Percentiles rank a stretch among this genome's conserved stretches.
Conservation (phyloP, 92 coral and sea anemone species). For the Phenganax marumi region DNA sequence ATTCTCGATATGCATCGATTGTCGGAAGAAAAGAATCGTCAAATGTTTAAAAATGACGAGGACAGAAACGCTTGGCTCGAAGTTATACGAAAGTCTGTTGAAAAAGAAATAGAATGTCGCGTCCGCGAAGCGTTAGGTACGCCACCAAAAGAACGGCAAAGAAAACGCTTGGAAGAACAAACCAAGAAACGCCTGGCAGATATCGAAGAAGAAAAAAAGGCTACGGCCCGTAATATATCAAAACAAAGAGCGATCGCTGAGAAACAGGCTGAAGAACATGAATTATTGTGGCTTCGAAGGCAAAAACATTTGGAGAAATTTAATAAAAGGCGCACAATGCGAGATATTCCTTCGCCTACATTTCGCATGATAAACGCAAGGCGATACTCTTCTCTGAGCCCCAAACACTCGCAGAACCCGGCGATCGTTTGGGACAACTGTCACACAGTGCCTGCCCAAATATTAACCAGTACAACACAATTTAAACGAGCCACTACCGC, state of each 20-base stretch:
- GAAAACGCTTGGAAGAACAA: conserved; percentile 54
- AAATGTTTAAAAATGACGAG: conserved; percentile 70
- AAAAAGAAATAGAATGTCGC: conserved; percentile 74
- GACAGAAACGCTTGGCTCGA: conserved; percentile 74
- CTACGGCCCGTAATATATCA: conserved; percentile 38
- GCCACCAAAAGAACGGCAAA: conserved; percentile 74
- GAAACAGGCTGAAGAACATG: conserved; percentile 57
- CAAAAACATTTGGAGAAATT: conserved; percentile 65
- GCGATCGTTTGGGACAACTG: conserved; percentile 34
- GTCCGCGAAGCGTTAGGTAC: conserved; percentile 85
- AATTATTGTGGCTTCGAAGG: conserved; percentile 55
- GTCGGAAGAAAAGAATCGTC: conserved; percentile 81
- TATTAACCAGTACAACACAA: conserved; percentile 7
- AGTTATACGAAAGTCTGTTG: conserved; percentile 81
- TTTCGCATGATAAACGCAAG: conserved; percentile 3
- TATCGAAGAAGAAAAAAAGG: conserved; percentile 63
- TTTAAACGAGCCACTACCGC: conserved; percentile 19
- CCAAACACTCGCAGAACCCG: not conserved
- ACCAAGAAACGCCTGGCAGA: conserved; percentile 33
- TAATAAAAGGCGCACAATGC: conserved; percentile 56
- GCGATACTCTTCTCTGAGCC: not conserved
- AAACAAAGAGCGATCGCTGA: conserved; percentile 39
- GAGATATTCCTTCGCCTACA: conserved; percentile 27
- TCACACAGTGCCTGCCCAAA: conserved; percentile 20
- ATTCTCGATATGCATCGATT: conserved; percentile 46